These are phyloP conservation scores for Cephalotes varians DNA, from an alignment of 2,888 invertebrate genomes.

Conservation along the genomic window DNA sequence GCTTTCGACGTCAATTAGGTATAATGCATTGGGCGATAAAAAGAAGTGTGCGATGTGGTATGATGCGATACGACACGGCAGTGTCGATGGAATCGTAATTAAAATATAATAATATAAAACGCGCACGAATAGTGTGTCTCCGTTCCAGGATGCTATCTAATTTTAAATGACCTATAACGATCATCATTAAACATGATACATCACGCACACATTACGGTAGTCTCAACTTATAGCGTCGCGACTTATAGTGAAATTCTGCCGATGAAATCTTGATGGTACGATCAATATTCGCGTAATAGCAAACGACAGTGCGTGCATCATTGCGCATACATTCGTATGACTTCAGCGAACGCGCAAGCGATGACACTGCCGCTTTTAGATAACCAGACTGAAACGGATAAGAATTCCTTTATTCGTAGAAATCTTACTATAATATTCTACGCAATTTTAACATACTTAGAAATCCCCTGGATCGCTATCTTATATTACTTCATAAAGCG, in stretches of 20 bases:
- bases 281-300: slow-evolving; percentile 59
- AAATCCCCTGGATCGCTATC: slow-evolving; percentile 38
- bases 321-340: slow-evolving; percentile 59
- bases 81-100: background rate
- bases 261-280: slow-evolving; percentile 45
- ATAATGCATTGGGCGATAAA: slow-evolving; percentile 3
- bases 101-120: background rate
- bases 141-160: background rate
- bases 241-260: slow-evolving; percentile 44
- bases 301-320: slow-evolving; percentile 35
- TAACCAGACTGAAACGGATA: slow-evolving; percentile 29
- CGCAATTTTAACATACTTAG: slow-evolving; percentile 66
- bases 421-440: slow-evolving; percentile 63
- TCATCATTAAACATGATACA: slow-evolving; percentile 15
- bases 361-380: slow-evolving; percentile 45
- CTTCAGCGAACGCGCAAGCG: slow-evolving; percentile 59
- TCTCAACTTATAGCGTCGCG: background rate
- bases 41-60: background rate
- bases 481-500: background rate
- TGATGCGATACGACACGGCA: background rate
- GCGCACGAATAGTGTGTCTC: background rate
- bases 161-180: background rate
- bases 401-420: slow-evolving; percentile 51
- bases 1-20: slow-evolving; percentile 1
- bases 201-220: background rate